Conservation (phyloP, 2,113 vertebrate genomes). For the Fregata magnificens region DNA sequence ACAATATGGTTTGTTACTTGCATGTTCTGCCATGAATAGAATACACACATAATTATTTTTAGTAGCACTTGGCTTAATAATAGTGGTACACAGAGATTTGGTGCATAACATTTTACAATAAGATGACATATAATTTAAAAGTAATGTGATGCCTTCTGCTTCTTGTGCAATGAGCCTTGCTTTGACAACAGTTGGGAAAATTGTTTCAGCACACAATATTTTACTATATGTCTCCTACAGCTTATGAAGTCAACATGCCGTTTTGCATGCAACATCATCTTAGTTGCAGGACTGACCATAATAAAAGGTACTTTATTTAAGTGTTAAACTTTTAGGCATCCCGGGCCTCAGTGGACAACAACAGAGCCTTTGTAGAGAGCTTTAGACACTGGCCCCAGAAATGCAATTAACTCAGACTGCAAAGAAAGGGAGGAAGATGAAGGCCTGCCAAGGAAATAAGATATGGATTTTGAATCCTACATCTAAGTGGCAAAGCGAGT, state of each 20-base stretch:
- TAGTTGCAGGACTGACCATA: background rate
- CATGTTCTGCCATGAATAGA: background rate
- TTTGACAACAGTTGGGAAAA: background rate
- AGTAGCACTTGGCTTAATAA: background rate
- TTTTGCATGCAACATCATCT: background rate
- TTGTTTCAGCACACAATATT: background rate
- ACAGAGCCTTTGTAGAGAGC: background rate
- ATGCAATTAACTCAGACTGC: background rate
- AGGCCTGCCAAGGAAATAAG: background rate
- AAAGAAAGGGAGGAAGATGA: background rate
- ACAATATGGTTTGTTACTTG: background rate
- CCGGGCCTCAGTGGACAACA: background rate
- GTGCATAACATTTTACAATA: background rate
- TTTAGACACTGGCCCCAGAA: background rate
- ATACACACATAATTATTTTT: background rate
- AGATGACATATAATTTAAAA: conserved; percentile 13
- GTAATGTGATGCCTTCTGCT: background rate
- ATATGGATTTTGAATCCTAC: background rate
- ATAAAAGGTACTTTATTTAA: background rate
- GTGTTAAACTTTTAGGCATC: background rate
- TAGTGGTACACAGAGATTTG: background rate
- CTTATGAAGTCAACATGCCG: background rate
- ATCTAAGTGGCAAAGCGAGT: background rate
- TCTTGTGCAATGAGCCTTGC: background rate
- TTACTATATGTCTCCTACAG: background rate